Percentiles rank a stretch among this genome's conserved stretches.
These are phyloP conservation scores for Tenthredo notha DNA, from an alignment of 2,888 invertebrate species.

Conservation along the genomic window DNA sequence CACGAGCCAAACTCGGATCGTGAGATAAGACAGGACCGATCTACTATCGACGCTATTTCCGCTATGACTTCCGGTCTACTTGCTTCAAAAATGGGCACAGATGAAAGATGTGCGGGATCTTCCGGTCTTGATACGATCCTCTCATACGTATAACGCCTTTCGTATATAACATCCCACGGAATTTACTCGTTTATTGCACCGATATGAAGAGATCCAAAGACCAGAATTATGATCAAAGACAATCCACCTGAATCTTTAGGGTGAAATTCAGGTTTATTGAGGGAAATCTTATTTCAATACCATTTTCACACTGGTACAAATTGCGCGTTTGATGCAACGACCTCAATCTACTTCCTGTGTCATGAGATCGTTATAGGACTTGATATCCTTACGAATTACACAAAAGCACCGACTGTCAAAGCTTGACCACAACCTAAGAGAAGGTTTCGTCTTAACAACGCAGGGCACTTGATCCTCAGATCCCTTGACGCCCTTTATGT, in stretches of 20 bases:
- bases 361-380: not conserved
- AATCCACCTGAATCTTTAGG: not conserved
- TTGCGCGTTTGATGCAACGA: not conserved
- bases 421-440: not conserved
- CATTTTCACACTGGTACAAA: not conserved
- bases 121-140: slow-evolving; percentile 23
- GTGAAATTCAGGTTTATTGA: not conserved
- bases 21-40: slow-evolving; percentile 28
- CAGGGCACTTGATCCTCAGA: not conserved
- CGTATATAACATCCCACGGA: not conserved
- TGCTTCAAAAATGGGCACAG: not conserved
- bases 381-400: not conserved
- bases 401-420: not conserved
- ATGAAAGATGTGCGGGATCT: not conserved
- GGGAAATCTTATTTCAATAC: not conserved
- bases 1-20: slow-evolving; percentile 10
- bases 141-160: not conserved
- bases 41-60: slow-evolving; percentile 32
- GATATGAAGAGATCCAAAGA: not conserved
- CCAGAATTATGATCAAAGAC: not conserved
- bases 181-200: not conserved
- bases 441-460: not conserved
- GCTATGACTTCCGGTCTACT: not conserved
- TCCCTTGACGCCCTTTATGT: slow-evolving; percentile 4
- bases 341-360: not conserved